Evolutionary conservation across 2,797 vertebrate species (phyloP), one percentile per base, ranked within the genome.

Genomic region (Staurois parvus): DNA sequence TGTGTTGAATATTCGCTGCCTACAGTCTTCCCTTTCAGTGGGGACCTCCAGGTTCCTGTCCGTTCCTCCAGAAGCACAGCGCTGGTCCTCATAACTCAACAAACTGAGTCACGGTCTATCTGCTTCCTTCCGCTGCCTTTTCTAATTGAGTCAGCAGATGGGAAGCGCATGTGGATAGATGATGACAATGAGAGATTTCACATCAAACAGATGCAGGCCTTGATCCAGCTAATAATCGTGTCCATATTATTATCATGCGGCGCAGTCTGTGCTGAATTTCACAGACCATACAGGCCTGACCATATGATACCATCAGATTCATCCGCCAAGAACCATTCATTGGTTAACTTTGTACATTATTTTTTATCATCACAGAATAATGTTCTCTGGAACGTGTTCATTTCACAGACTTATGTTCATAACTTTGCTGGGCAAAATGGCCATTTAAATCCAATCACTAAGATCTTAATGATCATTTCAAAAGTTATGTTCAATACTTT

Each of bases 61-160:
- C 26, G 56, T n/a, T 28, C 30, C 37, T 56, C 26, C 21, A 26
- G 6, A 56, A 56, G 17, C 67, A 1, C 28, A 5, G 56, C 75
- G 48, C 26, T 77, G 10, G 7, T 3, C 11, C 45, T 75, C n/a
- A 15, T 45, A 40, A 12, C n/a, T 26, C 12, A 45, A 48, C 7
- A 75, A 45, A 75, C 28, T 0, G 12, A 45, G 29, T 52, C 4
- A 28, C 12, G 24, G 13, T 28, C 42, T 29, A 32, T 0, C n/a
- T 6, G 19, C 76, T 68, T 68, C 76, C 76, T 79, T 79, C 77
- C 66, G 11, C 66, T 42, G 5, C 30, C 32, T 66, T 79, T 30
- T 79, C 28, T 69, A 79, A 59, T 48, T 79, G 76, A 79, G 30
- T 62, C 28, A 29, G 72, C 70, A 83, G 72, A 72, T 81, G 68